Evolutionary conservation across 2,888 invertebrate species (phyloP), one percentile per base, ranked within the genome.

Genomic region (Chirona hameri): DNA sequence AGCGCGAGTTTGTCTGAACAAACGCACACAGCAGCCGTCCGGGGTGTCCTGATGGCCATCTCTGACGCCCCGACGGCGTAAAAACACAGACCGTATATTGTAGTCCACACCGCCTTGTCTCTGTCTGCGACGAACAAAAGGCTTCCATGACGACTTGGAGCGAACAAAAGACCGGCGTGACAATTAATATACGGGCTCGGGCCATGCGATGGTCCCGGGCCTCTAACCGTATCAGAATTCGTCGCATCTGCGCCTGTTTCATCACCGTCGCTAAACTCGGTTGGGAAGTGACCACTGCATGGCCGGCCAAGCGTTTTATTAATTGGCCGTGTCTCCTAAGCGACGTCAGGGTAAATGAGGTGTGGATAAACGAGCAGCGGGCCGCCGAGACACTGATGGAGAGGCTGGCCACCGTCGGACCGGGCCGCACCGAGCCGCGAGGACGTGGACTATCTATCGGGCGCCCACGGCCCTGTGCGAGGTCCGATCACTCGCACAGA

Each of bases 221-320:
- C 21, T 39, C 72, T 9, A 12, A 10, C 72, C 39, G 76, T 21
- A 2, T 27, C 39, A 0, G 24, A 46, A 24, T 39, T 21, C 21
- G 24, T 39, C 76, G 21, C 9, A 76, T 76, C 24, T 76, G 39
- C 76, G 18, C 24, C 46, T 9, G 9, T n/a, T 46, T 10, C 39
- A 39, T 5, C 76, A 39, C 46, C 24, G 76, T 76, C 76, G 27
- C 46, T 1, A 27, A 21, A 18, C 39, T 24, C 39, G 18, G 10
- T 46, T 18, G 76, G 24, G 18, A 76, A 14, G n/a, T 9, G 21
- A 24, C 46, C 12, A 12, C 3, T 46, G 76, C 46, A 1, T 76
- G 76, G 76, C 46, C 46, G 76, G 24, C 76, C 76, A 46, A 46
- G 76, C 76, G 76, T 46, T 76, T 46, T 27, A 76, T 76, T 46